These are phyloP conservation scores for Theretra japonica DNA, from an alignment of 2,888 invertebrate species.

Conservation along the genomic window DNA sequence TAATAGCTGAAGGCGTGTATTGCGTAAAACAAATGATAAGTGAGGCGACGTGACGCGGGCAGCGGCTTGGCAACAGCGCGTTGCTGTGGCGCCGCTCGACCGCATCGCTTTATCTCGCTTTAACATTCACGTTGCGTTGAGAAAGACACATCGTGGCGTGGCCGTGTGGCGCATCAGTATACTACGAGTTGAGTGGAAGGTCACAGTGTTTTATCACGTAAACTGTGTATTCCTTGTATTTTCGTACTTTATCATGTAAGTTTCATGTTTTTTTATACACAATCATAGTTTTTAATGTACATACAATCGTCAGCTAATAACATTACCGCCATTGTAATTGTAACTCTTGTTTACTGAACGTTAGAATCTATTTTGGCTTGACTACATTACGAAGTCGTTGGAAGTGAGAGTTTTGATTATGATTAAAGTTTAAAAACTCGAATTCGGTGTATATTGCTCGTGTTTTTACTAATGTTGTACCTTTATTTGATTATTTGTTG, in stretches of 20 bases:
- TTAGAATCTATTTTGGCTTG: constrained; percentile 8
- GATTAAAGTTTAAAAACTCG: not conserved
- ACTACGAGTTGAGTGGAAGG: constrained; percentile 52
- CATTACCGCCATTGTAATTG: not conserved
- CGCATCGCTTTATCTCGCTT: constrained; percentile 44
- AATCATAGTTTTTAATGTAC: not conserved
- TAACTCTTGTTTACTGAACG: not conserved
- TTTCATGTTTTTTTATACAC: constrained; percentile 3
- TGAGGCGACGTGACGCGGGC: constrained; percentile 41
- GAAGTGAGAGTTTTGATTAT: constrained; percentile 8
- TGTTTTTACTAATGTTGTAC: not conserved
- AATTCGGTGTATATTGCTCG: not conserved
- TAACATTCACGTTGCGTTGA: constrained; percentile 31
- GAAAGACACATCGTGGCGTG: constrained; percentile 42
- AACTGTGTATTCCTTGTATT: constrained; percentile 26
- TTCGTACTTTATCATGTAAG: constrained; percentile 16
- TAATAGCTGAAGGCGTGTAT: constrained; percentile 26
- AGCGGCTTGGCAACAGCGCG: constrained; percentile 53
- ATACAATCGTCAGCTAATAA: not conserved
- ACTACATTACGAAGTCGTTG: not conserved
- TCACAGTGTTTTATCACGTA: constrained; percentile 48
- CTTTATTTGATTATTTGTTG: not conserved
- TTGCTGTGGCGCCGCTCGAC: constrained; percentile 49
- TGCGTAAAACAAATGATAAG: constrained; percentile 40
- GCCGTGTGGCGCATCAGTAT: constrained; percentile 57